phyloP scores from a whole-genome alignment of 23 tunicate species.

The Corella eumyota region DNA sequence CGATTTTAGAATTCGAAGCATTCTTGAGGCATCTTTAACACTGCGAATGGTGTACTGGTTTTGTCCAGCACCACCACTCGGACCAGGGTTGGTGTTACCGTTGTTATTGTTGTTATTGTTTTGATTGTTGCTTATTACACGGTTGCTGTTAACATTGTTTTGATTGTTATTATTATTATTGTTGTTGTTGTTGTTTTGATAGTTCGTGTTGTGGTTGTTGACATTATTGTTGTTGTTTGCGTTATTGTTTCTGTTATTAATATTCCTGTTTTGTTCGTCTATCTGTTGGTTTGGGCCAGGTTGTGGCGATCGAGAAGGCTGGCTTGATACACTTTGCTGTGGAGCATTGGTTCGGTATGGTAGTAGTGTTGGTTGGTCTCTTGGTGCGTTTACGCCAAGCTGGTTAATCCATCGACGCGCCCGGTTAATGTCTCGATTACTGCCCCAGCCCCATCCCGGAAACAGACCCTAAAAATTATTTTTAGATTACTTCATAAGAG shows the following conservation, averaged over 20 bases:
- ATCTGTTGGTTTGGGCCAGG: constrained; percentile 21
- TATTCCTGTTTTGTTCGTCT: constrained; percentile 22
- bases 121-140: too few species aligned
- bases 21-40: constrained; percentile 17
- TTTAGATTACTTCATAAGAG: not conserved
- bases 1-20: constrained; percentile 14
- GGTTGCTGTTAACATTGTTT: too few species aligned
- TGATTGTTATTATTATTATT: too few species aligned
- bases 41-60: not conserved
- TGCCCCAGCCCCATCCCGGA: constrained; percentile 93
- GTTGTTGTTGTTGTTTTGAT: not conserved
- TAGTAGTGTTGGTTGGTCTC: too few species aligned
- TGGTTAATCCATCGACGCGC: constrained; percentile 30
- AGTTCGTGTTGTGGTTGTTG: too few species aligned
- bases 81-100: constrained; percentile 8
- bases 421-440: not conserved
- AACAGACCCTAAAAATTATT: constrained; percentile 38
- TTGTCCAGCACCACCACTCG: not conserved
- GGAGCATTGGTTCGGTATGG: too few species aligned
- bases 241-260: constrained; percentile 26
- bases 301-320: too few species aligned
- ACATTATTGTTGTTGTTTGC: constrained; percentile 8
- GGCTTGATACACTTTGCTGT: too few species aligned
- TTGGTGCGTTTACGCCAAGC: too few species aligned
- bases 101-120: constrained; percentile 14